phyloP scores from a whole-genome alignment of 2,113 vertebrate genomes.

The Poeciliopsis prolifica region DNA sequence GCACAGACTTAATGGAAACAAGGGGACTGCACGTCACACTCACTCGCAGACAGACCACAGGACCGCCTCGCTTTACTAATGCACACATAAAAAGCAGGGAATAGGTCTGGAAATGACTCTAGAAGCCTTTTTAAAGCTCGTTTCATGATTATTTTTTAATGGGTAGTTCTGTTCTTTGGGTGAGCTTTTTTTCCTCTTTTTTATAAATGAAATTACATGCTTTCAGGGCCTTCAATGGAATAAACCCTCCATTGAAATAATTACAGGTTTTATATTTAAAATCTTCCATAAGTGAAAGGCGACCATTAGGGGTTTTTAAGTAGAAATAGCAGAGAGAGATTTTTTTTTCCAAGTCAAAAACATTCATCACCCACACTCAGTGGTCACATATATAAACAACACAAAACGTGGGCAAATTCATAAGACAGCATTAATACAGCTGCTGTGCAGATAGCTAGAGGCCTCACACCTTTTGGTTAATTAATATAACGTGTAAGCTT shows the following conservation, averaged over 20 bases:
- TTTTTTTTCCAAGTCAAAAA: neutral
- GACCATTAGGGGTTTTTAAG: too few species aligned
- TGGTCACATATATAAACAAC: neutral
- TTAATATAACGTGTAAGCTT: constrained; percentile 2
- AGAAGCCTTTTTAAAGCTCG: neutral
- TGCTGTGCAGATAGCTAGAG: too few species aligned
- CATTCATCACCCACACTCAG: neutral
- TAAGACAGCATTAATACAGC: too few species aligned
- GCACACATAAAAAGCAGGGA: neutral
- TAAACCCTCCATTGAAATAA: neutral
- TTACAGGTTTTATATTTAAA: neutral
- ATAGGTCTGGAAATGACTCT: neutral
- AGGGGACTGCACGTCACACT: neutral
- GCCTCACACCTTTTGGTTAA: too few species aligned
- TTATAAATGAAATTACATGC: neutral
- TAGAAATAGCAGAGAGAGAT: neutral
- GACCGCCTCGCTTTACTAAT: neutral
- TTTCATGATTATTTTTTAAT: constrained; percentile 12
- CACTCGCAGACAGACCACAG: neutral
- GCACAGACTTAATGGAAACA: neutral
- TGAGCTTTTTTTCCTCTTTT: neutral
- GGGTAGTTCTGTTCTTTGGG: neutral
- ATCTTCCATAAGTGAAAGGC: neutral
- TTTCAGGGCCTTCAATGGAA: neutral
- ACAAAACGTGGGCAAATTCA: neutral